A percentile compares a stretch with the other conserved stretches of the same genome.
phyloP scores from a whole-genome alignment of 2,888 invertebrate genomes.

The Arrhopalites spinosus region DNA sequence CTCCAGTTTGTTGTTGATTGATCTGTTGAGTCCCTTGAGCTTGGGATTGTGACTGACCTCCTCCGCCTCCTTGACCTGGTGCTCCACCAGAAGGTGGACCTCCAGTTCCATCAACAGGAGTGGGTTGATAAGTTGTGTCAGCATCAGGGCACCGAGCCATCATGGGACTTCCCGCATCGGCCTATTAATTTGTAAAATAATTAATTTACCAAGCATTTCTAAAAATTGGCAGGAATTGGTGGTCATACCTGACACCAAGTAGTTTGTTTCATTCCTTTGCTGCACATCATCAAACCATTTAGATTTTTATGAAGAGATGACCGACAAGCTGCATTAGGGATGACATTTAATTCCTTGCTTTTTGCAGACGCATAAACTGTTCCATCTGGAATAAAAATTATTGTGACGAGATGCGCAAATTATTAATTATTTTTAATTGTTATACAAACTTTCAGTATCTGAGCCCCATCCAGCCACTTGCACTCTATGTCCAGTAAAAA shows the following conservation, averaged over 20 bases:
- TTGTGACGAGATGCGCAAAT: no score
- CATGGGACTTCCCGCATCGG: constrained; percentile 14
- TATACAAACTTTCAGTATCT: neutral
- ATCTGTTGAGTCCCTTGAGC: neutral
- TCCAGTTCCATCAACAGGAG: no score
- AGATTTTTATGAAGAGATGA: neutral
- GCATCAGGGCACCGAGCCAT: neutral
- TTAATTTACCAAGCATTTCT: no score
- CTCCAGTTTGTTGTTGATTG: neutral
- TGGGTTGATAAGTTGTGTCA: neutral
- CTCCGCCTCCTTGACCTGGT: neutral
- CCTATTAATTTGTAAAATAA: no score
- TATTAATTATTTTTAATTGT: no score
- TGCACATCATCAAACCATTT: constrained; percentile 24
- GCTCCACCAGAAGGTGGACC: neutral
- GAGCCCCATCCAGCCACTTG: constrained; percentile 30
- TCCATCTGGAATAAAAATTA: neutral
- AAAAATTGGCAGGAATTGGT: no score
- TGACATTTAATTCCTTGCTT: neutral
- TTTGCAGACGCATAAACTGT: constrained; percentile 5
- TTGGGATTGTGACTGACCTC: neutral
- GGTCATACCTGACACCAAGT: constrained; percentile 9
- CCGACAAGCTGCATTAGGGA: constrained; percentile 1
- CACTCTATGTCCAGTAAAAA: constrained; percentile 8
- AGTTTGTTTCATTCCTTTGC: neutral